Base-by-base conservation (phyloP, 2,113 vertebrate genomes). In the Serilophus lunatus region DNA sequence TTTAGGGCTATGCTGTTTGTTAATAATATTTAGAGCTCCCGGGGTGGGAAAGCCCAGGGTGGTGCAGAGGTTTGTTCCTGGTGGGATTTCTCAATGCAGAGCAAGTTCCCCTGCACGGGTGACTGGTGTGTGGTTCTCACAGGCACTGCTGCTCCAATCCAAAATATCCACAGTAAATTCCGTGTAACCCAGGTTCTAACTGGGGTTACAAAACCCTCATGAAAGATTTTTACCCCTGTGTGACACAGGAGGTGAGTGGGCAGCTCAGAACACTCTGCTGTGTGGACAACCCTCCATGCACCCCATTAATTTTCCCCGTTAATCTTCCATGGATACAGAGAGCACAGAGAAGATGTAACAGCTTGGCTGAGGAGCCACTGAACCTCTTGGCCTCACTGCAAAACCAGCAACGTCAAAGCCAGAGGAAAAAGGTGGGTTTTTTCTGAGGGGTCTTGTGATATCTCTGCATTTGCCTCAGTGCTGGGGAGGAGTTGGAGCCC, bases 101-200 rank as follows among this genome's bases (percentile, higher is more conserved):
- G 19, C 11, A 5, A 49, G 24, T 28, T 31, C 49, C 24, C 25
- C 54, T 19, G 5, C 78, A 31, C 53, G 11, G 54, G 3, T 42
- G 86, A 31, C 33, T 36, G 69, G 18, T 2, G 1, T 4, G 40
- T 40, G 50, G 29, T n/a, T 88, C 75, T 64, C 51, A 10, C 36
- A 50, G 74, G 25, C 24, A 1, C 6, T 50, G 19, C 69, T 68
- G 71, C 68, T 82, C 42, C 19, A 88, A 16, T 22, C 29, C 79
- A 19, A 64, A 83, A 49, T 42, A 26, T 53, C 60, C 38, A 25
- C 25, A 20, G 59, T 23, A n/a, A 47, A 25, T 26, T 20, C 80
- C 38, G 74, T 33, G 6, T 22, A n/a, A 49, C 20, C 36, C 1
- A 1, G 42, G 22, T 18, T 59, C 54, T 16, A 31, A 38, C 0